A percentile compares a stretch with the other conserved stretches of the same genome.
phyloP scores from a whole-genome alignment of 2,797 vertebrate genomes.

The Hozukius guyotensis region DNA sequence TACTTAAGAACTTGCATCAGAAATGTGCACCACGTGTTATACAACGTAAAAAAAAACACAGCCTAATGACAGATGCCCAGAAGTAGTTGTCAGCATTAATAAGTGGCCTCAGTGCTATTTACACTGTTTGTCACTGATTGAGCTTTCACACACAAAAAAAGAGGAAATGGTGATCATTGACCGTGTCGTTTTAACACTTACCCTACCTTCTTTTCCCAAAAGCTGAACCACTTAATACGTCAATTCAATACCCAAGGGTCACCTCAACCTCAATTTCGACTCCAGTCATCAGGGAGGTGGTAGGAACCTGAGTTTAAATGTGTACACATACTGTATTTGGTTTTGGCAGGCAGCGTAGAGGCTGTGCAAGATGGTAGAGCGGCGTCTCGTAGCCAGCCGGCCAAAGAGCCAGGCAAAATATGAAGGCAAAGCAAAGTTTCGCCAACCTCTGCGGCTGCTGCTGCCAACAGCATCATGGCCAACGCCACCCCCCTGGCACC shows the following conservation, averaged over 20 bases:
- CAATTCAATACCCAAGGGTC: constrained; percentile 12
- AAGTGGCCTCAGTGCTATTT: not conserved
- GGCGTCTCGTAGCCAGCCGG: not conserved
- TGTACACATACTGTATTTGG: constrained; percentile 39
- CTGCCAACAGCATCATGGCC: constrained; percentile 67
- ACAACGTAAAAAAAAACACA: not conserved
- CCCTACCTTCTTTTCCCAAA: constrained; percentile 12
- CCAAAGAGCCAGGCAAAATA: constrained; percentile 59
- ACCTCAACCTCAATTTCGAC: constrained; percentile 23
- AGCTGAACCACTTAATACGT: constrained; percentile 15
- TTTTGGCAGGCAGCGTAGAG: constrained; percentile 20
- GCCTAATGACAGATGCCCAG: not conserved
- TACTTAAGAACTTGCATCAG: constrained; percentile 11
- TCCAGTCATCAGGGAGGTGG: constrained; percentile 18
- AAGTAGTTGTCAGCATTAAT: not conserved
- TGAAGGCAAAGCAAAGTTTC: constrained; percentile 56
- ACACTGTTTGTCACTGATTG: not conserved
- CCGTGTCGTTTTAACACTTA: constrained; percentile 7
- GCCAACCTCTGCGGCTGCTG: constrained; percentile 59
- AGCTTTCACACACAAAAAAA: constrained; percentile 15
- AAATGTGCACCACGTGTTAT: not conserved
- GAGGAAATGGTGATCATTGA: constrained; percentile 15
- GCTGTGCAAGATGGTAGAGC: constrained; percentile 8
- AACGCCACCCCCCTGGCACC: constrained; percentile 51
- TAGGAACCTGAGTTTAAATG: constrained; percentile 31